A percentile compares a stretch with the other conserved stretches of the same genome.
phyloP scores from a whole-genome alignment of 2,888 invertebrate genomes.

The Prenolepis imparis region DNA sequence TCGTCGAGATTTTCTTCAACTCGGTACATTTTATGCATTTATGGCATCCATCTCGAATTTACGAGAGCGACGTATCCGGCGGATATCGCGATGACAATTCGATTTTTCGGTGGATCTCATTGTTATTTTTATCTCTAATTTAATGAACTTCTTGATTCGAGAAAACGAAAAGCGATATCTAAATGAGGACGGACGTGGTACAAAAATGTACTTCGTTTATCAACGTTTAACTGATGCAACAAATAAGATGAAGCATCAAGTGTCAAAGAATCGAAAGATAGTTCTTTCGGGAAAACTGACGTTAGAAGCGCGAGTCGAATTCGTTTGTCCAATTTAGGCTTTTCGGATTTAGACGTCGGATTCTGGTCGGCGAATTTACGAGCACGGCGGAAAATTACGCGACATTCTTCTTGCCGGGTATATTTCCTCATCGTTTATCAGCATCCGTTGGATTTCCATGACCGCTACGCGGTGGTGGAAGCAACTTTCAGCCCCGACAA shows the following conservation, averaged over 20 bases:
- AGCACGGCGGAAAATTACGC: slow-evolving; percentile 58
- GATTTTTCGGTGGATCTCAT: slow-evolving; percentile 10
- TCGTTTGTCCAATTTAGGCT: not conserved
- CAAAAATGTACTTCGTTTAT: too few relatives aligned
- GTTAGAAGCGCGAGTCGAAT: too few relatives aligned
- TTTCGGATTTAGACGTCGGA: not conserved
- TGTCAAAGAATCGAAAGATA: not conserved
- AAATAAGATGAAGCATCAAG: not conserved
- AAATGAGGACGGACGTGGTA: not conserved
- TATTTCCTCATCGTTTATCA: slow-evolving; percentile 71
- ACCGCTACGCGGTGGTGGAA: slow-evolving; percentile 37
- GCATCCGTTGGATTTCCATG: slow-evolving; percentile 63
- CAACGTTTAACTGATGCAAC: not conserved
- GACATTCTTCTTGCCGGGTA: slow-evolving; percentile 48
- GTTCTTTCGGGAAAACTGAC: not conserved
- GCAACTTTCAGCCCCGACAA: slow-evolving; percentile 49
- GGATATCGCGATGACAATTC: slow-evolving; percentile 31
- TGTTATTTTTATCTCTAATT: slow-evolving; percentile 12
- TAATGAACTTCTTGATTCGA: not conserved
- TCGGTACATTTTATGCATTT: slow-evolving; percentile 29
- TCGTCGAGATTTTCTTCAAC: slow-evolving; percentile 10
- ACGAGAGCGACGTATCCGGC: slow-evolving; percentile 7
- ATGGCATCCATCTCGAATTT: slow-evolving; percentile 33
- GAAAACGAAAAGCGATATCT: not conserved
- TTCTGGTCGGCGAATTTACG: slow-evolving; percentile 43